Conservation (phyloP, 1,140 invertebrate species). For the Hycleus cichorii region DNA sequence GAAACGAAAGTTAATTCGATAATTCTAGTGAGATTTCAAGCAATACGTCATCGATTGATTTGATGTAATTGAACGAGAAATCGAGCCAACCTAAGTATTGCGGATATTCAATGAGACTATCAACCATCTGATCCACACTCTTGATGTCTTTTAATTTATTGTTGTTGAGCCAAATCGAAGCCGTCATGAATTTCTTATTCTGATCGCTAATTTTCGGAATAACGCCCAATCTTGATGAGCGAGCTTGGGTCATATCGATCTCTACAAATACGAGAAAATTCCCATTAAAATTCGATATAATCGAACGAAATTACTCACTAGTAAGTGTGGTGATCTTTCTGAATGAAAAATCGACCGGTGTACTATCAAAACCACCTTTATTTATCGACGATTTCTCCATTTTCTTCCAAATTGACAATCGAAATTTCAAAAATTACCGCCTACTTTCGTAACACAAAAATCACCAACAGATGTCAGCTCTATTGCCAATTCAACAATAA, state of each 20-base stretch:
- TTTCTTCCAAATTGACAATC: not conserved
- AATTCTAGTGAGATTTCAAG: not conserved
- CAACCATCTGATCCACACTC: constrained; percentile 38
- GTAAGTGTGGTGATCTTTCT: constrained; percentile 24
- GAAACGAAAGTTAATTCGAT: not conserved
- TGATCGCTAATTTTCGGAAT: constrained; percentile 36
- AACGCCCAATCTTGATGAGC: constrained; percentile 36
- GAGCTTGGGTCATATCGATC: constrained; percentile 27
- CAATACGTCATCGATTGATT: constrained; percentile 40
- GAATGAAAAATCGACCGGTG: constrained; percentile 29
- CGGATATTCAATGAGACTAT: constrained; percentile 40
- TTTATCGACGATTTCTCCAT: not conserved
- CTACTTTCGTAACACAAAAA: too few species aligned
- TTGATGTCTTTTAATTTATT: constrained; percentile 43
- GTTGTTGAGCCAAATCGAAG: constrained; percentile 48
- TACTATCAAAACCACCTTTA: not conserved
- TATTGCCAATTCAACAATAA: too few species aligned
- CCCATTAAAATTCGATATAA: not conserved
- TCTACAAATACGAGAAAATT: constrained; percentile 19
- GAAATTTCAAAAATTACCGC: too few species aligned
- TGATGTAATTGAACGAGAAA: constrained; percentile 48
- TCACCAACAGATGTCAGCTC: too few species aligned
- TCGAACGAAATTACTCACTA: constrained; percentile 14
- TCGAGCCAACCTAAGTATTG: constrained; percentile 46
- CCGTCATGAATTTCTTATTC: constrained; percentile 42